phyloP scores from a whole-genome alignment of 2,888 invertebrate genomes.

The Leptinotarsa rubiginosa region DNA sequence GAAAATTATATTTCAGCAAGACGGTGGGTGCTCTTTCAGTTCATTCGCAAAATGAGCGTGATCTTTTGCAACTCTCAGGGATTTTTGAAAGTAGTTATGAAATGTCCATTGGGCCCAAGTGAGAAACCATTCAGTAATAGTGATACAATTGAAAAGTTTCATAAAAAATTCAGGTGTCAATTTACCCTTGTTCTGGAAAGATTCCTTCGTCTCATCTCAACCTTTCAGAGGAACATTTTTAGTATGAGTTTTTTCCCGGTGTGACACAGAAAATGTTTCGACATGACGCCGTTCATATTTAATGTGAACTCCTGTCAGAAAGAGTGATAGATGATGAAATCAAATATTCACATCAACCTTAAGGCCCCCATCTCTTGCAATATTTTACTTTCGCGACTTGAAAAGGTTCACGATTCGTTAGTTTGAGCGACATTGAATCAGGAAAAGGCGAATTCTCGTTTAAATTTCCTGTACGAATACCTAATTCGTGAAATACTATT shows the following conservation, averaged over 20 bases:
- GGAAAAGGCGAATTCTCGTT: neutral
- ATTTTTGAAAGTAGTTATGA: no score
- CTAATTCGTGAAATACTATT: neutral
- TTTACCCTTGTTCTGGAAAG: no score
- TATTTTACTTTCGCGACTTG: neutral
- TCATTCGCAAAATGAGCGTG: no score
- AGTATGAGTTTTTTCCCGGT: neutral
- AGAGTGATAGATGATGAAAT: conserved; percentile 2
- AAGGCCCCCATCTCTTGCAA: neutral
- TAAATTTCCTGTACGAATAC: neutral
- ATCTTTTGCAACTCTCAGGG: no score
- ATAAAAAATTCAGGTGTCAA: no score
- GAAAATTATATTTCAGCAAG: no score
- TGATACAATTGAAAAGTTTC: no score
- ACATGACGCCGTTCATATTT: neutral
- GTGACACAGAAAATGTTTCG: conserved; percentile 3
- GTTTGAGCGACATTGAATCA: conserved; percentile 2
- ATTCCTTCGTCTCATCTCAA: no score
- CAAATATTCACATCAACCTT: conserved; percentile 9
- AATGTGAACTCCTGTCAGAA: conserved; percentile 8
- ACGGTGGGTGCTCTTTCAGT: no score
- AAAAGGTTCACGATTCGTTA: neutral
- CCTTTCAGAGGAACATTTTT: neutral
- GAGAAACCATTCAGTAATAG: no score
- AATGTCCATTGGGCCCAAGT: no score